Base-by-base conservation (phyloP, 2,113 vertebrate species). In the Triplophysa rosa region DNA sequence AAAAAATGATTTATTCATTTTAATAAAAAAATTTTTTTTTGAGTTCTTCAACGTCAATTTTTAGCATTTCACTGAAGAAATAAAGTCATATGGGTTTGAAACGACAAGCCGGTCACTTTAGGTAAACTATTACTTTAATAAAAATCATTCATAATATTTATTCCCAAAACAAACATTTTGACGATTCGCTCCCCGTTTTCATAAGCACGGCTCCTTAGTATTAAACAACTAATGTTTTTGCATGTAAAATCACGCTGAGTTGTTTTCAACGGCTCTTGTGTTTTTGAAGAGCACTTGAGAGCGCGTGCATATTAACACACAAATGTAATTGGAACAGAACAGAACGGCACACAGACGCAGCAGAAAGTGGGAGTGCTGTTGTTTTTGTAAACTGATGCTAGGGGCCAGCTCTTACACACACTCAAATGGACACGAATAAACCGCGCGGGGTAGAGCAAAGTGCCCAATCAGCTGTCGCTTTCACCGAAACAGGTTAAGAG, bases 341-440 rank as follows among this genome's bases (percentile, higher is more conserved):
- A 88, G 80, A 86, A 88, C 82, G 78, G 87, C 86, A 80, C 88
- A 88, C 87, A 87, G 86, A 87, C 80, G 49, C 82, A 89, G 87
- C 76, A 74, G 84, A 85, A 89, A 84, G 86, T 87, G 80, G 81
- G 84, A 82, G 84, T 84, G 84, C 88, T 89, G 85, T 86, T 89
- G 87, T 89, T 90, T 91, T 89, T 88, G 81, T 86, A 82, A 72
- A 70, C 86, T 83, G 74, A 70, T 65, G 80, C 82, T 72, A 11
- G 63, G 73, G 83, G 88, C 82, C 81, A 52, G 54, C 80, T 88
- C 83, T 89, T 80, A 91, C 88, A 88, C 84, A 89, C 85, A 90
- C 88, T 90, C 90, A 89, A 90, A 89, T 89, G 86, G 90, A 88
- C 82, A 82, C 86, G 91, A 90, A 90, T 91, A 90, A 90, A 89